These are phyloP conservation scores for Drosophila auraria DNA, from an alignment of 1,140 invertebrate species.

Conservation along the genomic window DNA sequence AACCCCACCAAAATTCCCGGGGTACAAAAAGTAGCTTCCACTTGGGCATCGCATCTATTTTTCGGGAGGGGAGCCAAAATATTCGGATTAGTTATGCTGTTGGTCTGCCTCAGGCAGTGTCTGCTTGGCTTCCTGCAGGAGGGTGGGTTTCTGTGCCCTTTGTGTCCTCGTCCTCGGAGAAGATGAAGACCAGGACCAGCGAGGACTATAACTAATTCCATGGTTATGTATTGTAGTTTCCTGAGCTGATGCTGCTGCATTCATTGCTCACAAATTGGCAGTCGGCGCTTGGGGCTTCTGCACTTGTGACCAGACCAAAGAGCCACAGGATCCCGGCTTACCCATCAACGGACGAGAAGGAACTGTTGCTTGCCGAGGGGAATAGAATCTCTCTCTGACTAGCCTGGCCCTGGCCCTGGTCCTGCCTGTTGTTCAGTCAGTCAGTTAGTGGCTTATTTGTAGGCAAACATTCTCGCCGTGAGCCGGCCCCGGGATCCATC, in stretches of 20 bases:
- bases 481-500: conserved; percentile 43
- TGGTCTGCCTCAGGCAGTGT: conserved; percentile 54
- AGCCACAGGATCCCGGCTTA: conserved; percentile 15
- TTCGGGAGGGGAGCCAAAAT: conserved; percentile 38
- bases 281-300: conserved; percentile 49
- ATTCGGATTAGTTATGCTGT: conserved; percentile 81
- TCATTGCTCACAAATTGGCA: conserved; percentile 78
- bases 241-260: conserved; percentile 64
- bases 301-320: conserved; percentile 38
- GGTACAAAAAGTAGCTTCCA: conserved; percentile 37
- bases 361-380: conserved; percentile 47
- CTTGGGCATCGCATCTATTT: conserved; percentile 23
- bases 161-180: conserved; percentile 27
- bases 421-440: conserved; percentile 42
- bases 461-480: conserved; percentile 31
- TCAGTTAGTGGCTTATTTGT: conserved; percentile 60
- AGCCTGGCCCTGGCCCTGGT: neutral
- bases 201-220: conserved; percentile 71
- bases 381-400: conserved; percentile 3
- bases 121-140: conserved; percentile 26
- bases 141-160: conserved; percentile 30
- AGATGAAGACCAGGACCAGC: conserved; percentile 30
- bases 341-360: conserved; percentile 11
- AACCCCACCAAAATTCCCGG: neutral
- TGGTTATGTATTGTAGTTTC: conserved; percentile 81